Conservation (phyloP, 1,140 invertebrate species). For the Chrysomallon squamiferum region DNA sequence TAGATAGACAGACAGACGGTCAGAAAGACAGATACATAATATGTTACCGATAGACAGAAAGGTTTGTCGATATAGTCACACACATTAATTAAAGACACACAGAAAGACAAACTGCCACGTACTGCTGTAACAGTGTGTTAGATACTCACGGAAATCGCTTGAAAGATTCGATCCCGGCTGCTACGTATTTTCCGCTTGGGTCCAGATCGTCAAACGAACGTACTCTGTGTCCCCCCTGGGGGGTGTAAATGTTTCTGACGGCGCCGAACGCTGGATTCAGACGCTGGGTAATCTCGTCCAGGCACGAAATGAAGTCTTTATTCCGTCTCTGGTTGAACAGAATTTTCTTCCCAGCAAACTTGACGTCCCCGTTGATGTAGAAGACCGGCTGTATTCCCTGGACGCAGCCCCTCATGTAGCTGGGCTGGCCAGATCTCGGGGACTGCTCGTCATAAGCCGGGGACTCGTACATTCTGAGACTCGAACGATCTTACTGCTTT, state of each 20-base stretch:
- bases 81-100: too few species aligned
- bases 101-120: too few species aligned
- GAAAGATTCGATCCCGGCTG: neutral
- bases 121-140: too few species aligned
- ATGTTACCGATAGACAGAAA: too few species aligned
- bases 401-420: constrained; percentile 3
- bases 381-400: neutral
- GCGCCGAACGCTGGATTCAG: constrained; percentile 7
- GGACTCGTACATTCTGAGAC: too few species aligned
- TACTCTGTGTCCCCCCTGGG: neutral
- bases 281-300: constrained; percentile 7
- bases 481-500: too few species aligned
- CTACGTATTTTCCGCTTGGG: constrained; percentile 3
- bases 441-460: too few species aligned
- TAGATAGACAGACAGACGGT: too few species aligned
- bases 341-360: constrained; percentile 1
- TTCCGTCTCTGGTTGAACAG: constrained; percentile 7
- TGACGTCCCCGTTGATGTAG: constrained; percentile 8
- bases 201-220: neutral
- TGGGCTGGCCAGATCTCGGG: too few species aligned
- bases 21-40: too few species aligned
- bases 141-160: neutral
- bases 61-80: too few species aligned
- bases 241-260: constrained; percentile 4
- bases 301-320: neutral